Base-by-base conservation (phyloP, 2,888 invertebrate genomes). In the Opisthograptis luteolata region DNA sequence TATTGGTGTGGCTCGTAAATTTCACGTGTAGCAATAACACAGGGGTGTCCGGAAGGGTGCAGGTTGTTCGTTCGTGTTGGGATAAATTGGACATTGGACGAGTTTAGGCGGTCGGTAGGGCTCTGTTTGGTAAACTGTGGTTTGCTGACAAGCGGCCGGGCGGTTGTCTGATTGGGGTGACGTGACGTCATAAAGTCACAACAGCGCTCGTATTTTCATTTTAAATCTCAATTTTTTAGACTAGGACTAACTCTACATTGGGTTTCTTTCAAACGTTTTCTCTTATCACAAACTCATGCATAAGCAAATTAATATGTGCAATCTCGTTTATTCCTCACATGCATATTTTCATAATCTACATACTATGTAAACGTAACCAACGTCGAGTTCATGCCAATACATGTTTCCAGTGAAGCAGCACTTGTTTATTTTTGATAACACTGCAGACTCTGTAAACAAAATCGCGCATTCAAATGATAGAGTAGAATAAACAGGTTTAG, bases 11-110 rank as follows among this genome's bases (percentile, higher is more conserved):
- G 53, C 47, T 60, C 77, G 80, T 84, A 81, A 85, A 86, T 84
- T 83, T 82, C 70, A 73, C 77, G 73, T 76, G 77, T 70, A 68
- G 77, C 81, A 84, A 85, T 87, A 86, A 73, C 76, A 76, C 67
- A 39, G 49, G 43, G 60, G 58, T 20, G 32, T 28, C 39, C 42
- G 54, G 74, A 71, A 66, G 67, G 65, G 70, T 64, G 71, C 68
- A 66, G 68, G 70, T 64, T 53, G 65, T 64, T 60, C 73, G 64
- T 64, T 60, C 74, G 58, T 82, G 81, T 79, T 70, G 70, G 64
- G 63, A 72, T 81, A 79, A 79, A 84, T 84, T 84, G 80, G 76
- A 79, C 75, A 75, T 48, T 27, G 55, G 40, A 41, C 53, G 51
- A 48, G 45, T 54, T 54, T 54, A 36, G 44, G 35, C 31, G 48